Percentiles rank a stretch among this genome's conserved stretches.
Conservation (phyloP, 2,888 invertebrate species). For the Ophonus ardosiacus region DNA sequence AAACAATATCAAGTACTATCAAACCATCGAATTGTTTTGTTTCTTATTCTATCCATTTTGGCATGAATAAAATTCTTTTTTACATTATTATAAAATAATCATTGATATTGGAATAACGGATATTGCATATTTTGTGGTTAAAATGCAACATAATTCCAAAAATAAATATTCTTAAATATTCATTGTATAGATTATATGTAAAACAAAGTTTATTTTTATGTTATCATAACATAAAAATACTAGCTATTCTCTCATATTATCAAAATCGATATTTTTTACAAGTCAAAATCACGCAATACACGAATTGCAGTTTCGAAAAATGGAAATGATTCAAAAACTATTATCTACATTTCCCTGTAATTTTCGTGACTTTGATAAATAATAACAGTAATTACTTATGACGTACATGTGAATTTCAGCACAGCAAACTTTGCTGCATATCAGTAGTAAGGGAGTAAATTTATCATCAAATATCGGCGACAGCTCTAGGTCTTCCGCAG, state of each 20-base stretch:
- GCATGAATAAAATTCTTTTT: background rate
- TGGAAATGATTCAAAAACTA: background rate
- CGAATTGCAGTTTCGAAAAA: background rate
- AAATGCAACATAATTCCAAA: background rate
- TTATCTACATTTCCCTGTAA: background rate
- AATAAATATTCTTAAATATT: background rate
- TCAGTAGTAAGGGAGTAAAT: constrained; percentile 26
- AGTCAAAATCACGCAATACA: constrained; percentile 1
- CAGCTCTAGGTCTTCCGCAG: constrained; percentile 35
- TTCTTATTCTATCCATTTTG: too few relatives aligned
- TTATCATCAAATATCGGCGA: constrained; percentile 15
- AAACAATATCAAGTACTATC: too few relatives aligned
- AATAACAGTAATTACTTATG: background rate
- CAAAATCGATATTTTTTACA: background rate
- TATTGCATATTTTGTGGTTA: background rate
- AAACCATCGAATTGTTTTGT: too few relatives aligned
- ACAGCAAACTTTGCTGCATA: constrained; percentile 53
- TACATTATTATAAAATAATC: background rate
- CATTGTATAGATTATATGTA: background rate
- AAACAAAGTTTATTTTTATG: background rate
- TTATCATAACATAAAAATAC: background rate
- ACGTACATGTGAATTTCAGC: constrained; percentile 33
- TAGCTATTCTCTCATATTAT: background rate
- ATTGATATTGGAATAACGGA: background rate
- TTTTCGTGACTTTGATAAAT: background rate